Evolutionary conservation across 2,888 invertebrate species (phyloP), one percentile per base, ranked within the genome.

Genomic region (Caenorhabditis uteleia): DNA sequence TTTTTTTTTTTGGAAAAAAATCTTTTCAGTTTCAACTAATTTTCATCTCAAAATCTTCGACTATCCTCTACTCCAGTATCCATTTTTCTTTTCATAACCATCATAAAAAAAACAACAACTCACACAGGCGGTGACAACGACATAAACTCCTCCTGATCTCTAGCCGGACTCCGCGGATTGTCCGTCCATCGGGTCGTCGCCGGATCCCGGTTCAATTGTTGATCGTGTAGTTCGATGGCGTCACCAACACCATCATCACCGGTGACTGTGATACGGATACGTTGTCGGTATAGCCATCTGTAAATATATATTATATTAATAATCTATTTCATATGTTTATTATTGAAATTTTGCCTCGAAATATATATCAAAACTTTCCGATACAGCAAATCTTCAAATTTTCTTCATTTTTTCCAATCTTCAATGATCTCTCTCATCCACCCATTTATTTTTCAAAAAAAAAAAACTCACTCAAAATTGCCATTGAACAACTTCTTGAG

Each of bases 251-350:
- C 86, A 57, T 89, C 86, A 29, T 87, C 86, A 16, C 91, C 91
- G 0, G 89, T 88, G 67, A 97, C 85, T 0, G 92, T 91, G 0
- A 92, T 91, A 39, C 95, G 88, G 83, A 98, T 92, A 83, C 97
- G 87, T 29, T 90, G 90, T 6, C 95, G 88, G 84, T 91, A 90
- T 84, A 91, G 88, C 91, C 92, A 94, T 77, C 89, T 88, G 84
- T 33, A 53, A 50, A 18, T 3, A 26, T 18, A n/a, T n/a, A n/a
- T n/a, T n/a, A n/a, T n/a, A n/a, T n/a, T n/a, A n/a, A n/a, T n/a
- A n/a, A n/a, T n/a, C n/a, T n/a, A n/a, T n/a, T n/a, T n/a, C n/a
- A n/a, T n/a, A n/a, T n/a, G n/a, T n/a, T n/a, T n/a, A n/a, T n/a
- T n/a, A n/a, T n/a, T n/a, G n/a, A n/a, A n/a, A n/a, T n/a, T n/a